Conservation (phyloP, 2,113 vertebrate species). For the Dasyurus viverrinus region DNA sequence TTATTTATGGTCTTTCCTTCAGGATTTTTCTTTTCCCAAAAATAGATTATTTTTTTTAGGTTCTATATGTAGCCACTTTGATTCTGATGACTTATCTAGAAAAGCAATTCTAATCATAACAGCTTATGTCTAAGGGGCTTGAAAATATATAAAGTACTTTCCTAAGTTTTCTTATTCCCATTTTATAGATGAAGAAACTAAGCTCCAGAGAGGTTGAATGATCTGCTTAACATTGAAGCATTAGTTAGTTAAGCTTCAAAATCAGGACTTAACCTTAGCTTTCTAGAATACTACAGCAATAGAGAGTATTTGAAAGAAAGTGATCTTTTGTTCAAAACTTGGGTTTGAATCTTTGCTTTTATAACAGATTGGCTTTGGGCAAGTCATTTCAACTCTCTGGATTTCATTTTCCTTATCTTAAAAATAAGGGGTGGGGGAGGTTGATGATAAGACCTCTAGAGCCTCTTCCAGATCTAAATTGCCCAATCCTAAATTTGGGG, state of each 20-base stretch:
- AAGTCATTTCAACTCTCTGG: not conserved
- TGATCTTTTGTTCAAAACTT: not conserved
- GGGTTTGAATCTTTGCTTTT: not conserved
- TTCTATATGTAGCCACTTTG: not conserved
- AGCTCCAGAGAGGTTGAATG: not conserved
- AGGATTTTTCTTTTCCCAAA: not conserved
- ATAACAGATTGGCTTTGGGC: not conserved
- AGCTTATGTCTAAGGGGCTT: not conserved
- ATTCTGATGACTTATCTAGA: not conserved
- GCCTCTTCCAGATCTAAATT: not conserved
- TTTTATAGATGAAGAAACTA: not conserved
- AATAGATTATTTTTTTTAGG: not conserved
- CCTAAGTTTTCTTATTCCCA: not conserved
- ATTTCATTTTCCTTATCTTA: not conserved
- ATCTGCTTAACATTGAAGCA: not conserved
- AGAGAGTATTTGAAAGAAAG: not conserved
- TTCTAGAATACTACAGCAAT: not conserved
- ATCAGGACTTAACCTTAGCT: not conserved
- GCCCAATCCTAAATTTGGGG: not conserved
- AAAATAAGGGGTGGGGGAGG: not conserved
- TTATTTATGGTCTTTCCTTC: conserved; percentile 8
- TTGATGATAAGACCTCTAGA: not conserved
- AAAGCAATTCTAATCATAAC: not conserved
- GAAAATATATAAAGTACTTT: not conserved
- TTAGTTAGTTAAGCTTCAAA: not conserved